Percentiles rank a stretch among this genome's conserved stretches.
phyloP scores from a whole-genome alignment of 2,113 vertebrate species.

The Coptodon bakossiorum region DNA sequence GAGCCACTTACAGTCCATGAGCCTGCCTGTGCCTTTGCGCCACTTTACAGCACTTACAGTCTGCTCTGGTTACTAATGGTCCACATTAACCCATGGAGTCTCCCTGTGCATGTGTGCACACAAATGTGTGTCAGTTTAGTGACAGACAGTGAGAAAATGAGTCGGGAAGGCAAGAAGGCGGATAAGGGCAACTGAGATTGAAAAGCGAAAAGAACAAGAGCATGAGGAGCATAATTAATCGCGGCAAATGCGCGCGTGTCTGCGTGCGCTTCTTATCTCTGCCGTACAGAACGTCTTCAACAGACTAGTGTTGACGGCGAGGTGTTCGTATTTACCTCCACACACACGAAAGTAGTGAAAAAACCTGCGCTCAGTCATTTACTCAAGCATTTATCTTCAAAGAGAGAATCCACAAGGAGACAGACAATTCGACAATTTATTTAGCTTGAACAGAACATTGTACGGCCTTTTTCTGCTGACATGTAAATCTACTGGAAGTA shows the following conservation, averaged over 20 bases:
- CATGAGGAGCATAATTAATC: constrained; percentile 6
- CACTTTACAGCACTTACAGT: constrained; percentile 31
- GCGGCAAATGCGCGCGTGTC: neutral
- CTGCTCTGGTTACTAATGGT: constrained; percentile 61
- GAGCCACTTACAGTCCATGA: neutral
- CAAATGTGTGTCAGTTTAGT: neutral
- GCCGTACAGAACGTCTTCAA: constrained; percentile 20
- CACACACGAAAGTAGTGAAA: neutral
- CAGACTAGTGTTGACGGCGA: neutral
- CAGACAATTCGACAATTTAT: neutral
- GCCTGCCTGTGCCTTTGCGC: neutral
- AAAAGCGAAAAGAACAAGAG: constrained; percentile 1
- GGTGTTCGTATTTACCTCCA: neutral
- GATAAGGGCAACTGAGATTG: constrained; percentile 4
- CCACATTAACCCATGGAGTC: constrained; percentile 15
- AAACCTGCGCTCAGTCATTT: neutral
- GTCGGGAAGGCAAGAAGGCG: neutral
- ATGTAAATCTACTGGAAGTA: neutral
- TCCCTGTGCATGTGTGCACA: neutral
- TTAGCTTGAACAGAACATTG: neutral
- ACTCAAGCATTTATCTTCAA: neutral
- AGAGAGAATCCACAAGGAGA: neutral
- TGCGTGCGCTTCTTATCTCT: constrained; percentile 12
- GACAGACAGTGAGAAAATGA: constrained; percentile 8
- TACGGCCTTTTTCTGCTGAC: neutral